A percentile compares a stretch with the other conserved stretches of the same genome.
phyloP scores from a whole-genome alignment of 2,797 vertebrate genomes.

The Phataginus tetradactyla region DNA sequence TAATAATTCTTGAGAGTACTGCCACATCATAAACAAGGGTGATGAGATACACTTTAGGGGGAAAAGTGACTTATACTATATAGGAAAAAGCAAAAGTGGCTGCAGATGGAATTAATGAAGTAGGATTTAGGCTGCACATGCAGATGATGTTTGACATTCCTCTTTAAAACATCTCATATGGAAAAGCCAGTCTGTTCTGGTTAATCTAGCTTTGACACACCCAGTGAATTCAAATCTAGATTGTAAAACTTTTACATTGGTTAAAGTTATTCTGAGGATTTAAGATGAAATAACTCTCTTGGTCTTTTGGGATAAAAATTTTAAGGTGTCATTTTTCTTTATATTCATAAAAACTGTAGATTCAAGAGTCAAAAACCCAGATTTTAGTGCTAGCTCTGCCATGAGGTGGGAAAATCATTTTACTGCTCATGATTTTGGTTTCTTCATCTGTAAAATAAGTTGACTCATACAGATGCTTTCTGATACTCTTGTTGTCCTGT shows the following conservation, averaged over 20 bases:
- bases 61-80: neutral
- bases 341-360: neutral
- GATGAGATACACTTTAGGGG: neutral
- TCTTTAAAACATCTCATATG: constrained; percentile 55
- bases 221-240: constrained; percentile 39
- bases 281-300: constrained; percentile 17
- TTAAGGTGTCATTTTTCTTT: constrained; percentile 21
- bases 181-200: constrained; percentile 15
- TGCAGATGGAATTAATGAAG: constrained; percentile 65
- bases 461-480: neutral
- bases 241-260: neutral
- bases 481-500: neutral
- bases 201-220: constrained; percentile 41
- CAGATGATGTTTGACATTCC: constrained; percentile 45
- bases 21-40: neutral
- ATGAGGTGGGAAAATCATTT: neutral
- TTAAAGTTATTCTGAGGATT: neutral
- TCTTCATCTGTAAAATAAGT: constrained; percentile 37
- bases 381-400: neutral
- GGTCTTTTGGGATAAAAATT: neutral
- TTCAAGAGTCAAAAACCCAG: neutral
- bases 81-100: neutral
- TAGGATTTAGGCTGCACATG: constrained; percentile 1
- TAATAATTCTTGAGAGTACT: neutral
- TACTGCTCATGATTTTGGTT: neutral